Conservation (phyloP, 1,140 invertebrate species). For the Orchesella cincta region DNA sequence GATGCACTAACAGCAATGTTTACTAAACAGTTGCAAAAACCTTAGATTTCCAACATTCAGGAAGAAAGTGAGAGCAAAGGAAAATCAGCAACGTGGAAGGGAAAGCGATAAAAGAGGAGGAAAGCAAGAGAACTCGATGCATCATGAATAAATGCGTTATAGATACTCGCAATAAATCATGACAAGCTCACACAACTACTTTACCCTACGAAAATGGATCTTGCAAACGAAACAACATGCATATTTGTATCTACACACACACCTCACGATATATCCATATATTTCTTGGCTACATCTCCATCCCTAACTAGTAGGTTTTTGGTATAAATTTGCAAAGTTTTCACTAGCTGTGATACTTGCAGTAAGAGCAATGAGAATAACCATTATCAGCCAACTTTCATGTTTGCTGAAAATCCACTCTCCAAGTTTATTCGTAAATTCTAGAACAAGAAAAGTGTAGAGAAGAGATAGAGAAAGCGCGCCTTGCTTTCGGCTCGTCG, state of each 20-base stretch:
- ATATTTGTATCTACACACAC: too few species aligned
- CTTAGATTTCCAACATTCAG: background rate
- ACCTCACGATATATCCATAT: too few species aligned
- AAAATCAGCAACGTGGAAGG: background rate
- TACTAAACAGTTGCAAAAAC: slow-evolving; percentile 16
- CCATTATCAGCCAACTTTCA: background rate
- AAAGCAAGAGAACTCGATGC: slow-evolving; percentile 20
- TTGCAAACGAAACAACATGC: background rate
- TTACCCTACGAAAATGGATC: background rate
- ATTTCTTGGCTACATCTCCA: too few species aligned
- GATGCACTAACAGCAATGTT: background rate
- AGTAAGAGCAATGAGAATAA: background rate
- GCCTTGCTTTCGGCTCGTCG: background rate
- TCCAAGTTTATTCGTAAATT: background rate
- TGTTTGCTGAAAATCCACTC: background rate
- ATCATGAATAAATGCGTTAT: slow-evolving; percentile 20
- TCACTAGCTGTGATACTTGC: background rate
- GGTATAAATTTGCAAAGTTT: background rate
- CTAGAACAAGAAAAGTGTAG: background rate
- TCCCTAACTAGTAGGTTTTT: background rate
- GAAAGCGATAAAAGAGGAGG: slow-evolving; percentile 13
- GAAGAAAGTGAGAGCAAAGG: background rate
- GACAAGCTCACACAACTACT: background rate
- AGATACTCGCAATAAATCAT: slow-evolving; percentile 26
- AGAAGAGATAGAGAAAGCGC: background rate